Percentiles rank a stretch among this genome's conserved stretches.
Conservation (phyloP, 2,113 vertebrate genomes). For the Forbesichthys papilliferus region DNA sequence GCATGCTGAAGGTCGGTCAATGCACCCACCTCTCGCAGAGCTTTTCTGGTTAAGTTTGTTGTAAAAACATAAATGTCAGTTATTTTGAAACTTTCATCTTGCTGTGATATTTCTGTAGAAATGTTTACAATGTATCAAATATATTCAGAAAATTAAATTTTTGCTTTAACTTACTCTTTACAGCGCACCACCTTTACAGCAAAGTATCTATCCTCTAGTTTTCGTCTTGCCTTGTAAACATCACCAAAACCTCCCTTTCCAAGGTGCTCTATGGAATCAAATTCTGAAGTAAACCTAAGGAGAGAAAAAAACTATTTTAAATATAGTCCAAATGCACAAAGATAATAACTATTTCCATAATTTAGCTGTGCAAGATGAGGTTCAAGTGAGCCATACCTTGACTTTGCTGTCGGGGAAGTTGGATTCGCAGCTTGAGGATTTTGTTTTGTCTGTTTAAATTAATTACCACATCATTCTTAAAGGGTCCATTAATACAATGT, state of each 20-base stretch:
- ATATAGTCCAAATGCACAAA: neutral
- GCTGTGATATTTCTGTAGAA: neutral
- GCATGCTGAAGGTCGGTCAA: slow-evolving; percentile 61
- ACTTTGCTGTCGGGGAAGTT: neutral
- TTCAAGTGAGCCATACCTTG: slow-evolving; percentile 50
- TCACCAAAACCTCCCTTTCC: slow-evolving; percentile 69
- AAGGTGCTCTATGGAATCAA: slow-evolving; percentile 49
- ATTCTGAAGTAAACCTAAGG: slow-evolving; percentile 67
- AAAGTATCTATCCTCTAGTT: slow-evolving; percentile 33
- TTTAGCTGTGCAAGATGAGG: neutral
- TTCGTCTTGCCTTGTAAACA: slow-evolving; percentile 70
- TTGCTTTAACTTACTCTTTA: slow-evolving; percentile 56
- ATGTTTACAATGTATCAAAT: neutral
- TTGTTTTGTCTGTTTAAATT: slow-evolving; percentile 23
- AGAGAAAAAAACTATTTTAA: neutral
- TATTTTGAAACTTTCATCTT: neutral
- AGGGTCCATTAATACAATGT: slow-evolving; percentile 6
- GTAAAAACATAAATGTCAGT: neutral
- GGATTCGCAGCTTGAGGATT: neutral
- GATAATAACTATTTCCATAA: too few species aligned
- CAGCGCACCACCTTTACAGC: slow-evolving; percentile 72
- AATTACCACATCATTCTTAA: slow-evolving; percentile 12
- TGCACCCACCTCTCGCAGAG: slow-evolving; percentile 52
- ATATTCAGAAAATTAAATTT: neutral
- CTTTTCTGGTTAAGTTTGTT: neutral